Conservation (phyloP, 2,113 vertebrate species). For the Okapia johnstoni region DNA sequence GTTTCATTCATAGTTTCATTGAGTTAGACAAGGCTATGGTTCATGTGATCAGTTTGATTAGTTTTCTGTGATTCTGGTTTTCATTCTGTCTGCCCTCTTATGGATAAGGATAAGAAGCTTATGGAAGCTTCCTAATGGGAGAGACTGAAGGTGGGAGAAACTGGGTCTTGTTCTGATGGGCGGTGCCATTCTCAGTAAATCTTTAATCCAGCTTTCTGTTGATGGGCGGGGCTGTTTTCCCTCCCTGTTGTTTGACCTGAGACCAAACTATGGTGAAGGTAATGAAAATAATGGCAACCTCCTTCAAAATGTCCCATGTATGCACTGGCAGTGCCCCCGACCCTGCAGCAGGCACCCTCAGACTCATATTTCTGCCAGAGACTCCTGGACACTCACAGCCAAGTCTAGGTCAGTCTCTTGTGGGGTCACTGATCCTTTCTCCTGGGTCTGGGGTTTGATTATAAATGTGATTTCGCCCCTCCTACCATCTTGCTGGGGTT, state of each 20-base stretch:
- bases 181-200: background rate
- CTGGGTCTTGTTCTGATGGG: background rate
- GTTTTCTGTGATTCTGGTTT: background rate
- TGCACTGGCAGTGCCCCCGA: background rate
- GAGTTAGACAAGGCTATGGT: background rate
- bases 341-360: background rate
- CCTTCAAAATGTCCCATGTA: background rate
- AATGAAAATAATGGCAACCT: background rate
- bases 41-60: background rate
- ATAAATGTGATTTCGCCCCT: background rate
- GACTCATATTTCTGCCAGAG: background rate
- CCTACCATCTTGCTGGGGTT: background rate
- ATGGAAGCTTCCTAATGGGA: background rate
- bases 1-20: background rate
- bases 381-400: background rate
- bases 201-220: background rate
- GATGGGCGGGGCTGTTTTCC: background rate
- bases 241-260: background rate
- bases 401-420: background rate
- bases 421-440: background rate
- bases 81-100: background rate
- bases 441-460: background rate
- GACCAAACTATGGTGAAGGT: background rate
- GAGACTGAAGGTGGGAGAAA: background rate
- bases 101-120: background rate